Conservation (phyloP, 2,888 invertebrate species). For the Callosobruchus maculatus region DNA sequence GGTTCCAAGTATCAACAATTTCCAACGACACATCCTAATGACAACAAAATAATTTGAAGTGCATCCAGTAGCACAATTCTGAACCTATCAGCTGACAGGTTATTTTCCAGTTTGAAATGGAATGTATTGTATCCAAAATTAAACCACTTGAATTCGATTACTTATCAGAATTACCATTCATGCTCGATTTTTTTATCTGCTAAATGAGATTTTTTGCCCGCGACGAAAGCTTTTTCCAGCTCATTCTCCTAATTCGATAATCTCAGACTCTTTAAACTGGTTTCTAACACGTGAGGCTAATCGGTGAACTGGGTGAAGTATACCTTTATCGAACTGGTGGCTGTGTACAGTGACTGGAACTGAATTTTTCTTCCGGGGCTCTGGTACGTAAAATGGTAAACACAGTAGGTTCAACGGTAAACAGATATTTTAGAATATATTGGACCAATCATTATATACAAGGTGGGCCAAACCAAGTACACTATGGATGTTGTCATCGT, state of each 20-base stretch:
- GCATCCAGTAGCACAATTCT: not conserved
- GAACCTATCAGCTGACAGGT: not conserved
- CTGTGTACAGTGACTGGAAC: not conserved
- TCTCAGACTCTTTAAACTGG: not conserved
- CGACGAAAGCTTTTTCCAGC: not conserved
- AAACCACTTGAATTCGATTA: constrained; percentile 21
- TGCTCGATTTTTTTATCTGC: constrained; percentile 15
- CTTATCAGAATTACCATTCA: constrained; percentile 21
- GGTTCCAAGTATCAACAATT: not conserved
- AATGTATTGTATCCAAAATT: constrained; percentile 23
- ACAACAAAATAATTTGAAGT: not conserved
- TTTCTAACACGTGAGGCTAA: not conserved
- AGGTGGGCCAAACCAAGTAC: no score
- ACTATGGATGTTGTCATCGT: no score
- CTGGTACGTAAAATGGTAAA: no score
- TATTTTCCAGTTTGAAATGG: constrained; percentile 22
- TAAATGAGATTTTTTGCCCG: constrained; percentile 14
- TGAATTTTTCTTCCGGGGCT: no score
- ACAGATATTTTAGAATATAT: no score
- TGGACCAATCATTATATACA: no score
- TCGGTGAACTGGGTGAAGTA: not conserved
- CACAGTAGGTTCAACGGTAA: no score
- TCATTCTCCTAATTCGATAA: not conserved
- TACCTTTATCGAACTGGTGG: not conserved
- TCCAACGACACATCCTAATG: not conserved